A percentile compares a stretch with the other conserved stretches of the same genome.
Conservation (phyloP, 2,113 vertebrate species). For the Gymnocephalus cernua region DNA sequence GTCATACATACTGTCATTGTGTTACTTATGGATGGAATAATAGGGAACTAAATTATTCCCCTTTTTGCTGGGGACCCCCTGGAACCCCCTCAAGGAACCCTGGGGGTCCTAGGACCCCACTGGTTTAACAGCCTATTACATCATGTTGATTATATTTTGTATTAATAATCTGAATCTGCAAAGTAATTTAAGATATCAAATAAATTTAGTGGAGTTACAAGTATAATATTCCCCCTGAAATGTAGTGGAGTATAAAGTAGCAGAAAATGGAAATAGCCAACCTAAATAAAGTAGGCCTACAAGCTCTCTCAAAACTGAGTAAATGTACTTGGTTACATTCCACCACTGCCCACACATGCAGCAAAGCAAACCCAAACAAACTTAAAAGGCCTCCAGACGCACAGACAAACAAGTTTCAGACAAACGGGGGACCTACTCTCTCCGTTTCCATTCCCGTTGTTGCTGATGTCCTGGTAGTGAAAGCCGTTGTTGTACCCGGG, state of each 20-base stretch:
- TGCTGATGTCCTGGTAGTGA: slow-evolving; percentile 88
- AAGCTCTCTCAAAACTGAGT: not conserved
- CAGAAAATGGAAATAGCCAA: too few species aligned
- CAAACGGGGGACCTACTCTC: slow-evolving; percentile 77
- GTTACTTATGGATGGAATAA: too few species aligned
- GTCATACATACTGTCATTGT: too few species aligned
- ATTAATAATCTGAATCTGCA: not conserved
- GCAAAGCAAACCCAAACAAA: not conserved
- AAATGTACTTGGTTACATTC: not conserved
- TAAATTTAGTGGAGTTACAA: not conserved
- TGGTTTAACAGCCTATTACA: too few species aligned
- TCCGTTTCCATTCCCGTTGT: slow-evolving; percentile 77
- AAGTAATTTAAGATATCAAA: not conserved
- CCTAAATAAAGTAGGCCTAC: too few species aligned
- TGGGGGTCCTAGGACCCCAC: too few species aligned
- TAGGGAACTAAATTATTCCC: too few species aligned
- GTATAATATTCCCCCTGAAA: not conserved
- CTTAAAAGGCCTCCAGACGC: not conserved
- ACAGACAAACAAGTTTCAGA: not conserved
- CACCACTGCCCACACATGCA: not conserved
- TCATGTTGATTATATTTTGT: not conserved
- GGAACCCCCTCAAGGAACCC: too few species aligned
- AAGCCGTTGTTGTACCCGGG: slow-evolving; percentile 89
- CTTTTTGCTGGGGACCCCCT: too few species aligned
- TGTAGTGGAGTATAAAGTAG: not conserved